A percentile compares a stretch with the other conserved stretches of the same genome.
Conservation (phyloP, 1,140 invertebrate species). For the Danaus melanippus region DNA sequence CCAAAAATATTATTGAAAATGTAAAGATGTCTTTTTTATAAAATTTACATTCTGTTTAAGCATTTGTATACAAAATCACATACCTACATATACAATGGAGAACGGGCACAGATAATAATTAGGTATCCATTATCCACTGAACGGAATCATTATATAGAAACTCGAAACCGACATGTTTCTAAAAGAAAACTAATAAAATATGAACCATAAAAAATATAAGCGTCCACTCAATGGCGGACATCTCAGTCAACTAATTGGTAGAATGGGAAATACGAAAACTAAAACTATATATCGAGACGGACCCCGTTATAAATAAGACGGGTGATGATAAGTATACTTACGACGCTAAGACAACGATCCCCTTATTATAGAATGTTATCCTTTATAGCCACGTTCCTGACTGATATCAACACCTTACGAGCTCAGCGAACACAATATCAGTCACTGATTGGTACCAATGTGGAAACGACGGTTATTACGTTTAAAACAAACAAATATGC, state of each 20-base stretch:
- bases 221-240: constrained; percentile 56
- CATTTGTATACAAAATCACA: too few relatives aligned
- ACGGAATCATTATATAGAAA: neutral
- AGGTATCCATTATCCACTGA: too few relatives aligned
- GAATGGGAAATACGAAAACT: constrained; percentile 60
- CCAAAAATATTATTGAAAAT: too few relatives aligned
- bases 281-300: constrained; percentile 58
- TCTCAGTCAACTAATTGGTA: constrained; percentile 69
- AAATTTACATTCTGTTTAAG: too few relatives aligned
- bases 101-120: too few relatives aligned
- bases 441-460: too few relatives aligned
- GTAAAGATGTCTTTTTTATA: too few relatives aligned
- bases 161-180: constrained; percentile 5
- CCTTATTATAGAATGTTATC: constrained; percentile 47
- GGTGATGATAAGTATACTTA: constrained; percentile 65
- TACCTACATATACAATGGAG: too few relatives aligned
- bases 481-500: too few relatives aligned
- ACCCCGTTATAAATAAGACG: constrained; percentile 60
- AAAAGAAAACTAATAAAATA: constrained; percentile 24
- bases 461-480: too few relatives aligned
- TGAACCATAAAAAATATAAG: constrained; percentile 47
- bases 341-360: constrained; percentile 58
- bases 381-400: constrained; percentile 4
- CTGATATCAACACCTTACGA: too few relatives aligned
- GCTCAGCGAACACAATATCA: too few relatives aligned